A percentile compares a stretch with the other conserved stretches of the same genome.
Conservation (phyloP, 2,888 invertebrate species). For the Embidobia sp. region DNA sequence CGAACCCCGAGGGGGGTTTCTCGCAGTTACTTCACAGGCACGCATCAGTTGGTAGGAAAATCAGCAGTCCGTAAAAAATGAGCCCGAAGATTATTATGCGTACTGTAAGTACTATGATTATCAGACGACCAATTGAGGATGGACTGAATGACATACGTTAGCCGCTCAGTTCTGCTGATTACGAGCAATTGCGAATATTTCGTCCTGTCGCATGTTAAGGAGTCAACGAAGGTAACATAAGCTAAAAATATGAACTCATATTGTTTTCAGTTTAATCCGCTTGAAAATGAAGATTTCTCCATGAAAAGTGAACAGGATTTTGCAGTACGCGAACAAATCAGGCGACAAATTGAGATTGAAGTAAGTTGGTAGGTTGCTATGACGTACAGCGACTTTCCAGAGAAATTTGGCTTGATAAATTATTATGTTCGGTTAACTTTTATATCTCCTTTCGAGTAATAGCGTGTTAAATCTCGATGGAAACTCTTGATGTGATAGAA, state of each 20-base stretch:
- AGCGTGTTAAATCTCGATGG: constrained; percentile 3
- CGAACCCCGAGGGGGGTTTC: constrained; percentile 70
- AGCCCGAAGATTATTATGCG: constrained; percentile 76
- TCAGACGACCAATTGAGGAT: constrained; percentile 57
- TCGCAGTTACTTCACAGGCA: constrained; percentile 68
- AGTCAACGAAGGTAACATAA: constrained; percentile 34
- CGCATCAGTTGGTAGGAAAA: constrained; percentile 80
- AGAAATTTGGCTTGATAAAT: constrained; percentile 44
- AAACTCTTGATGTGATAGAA: constrained; percentile 3
- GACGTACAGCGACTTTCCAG: constrained; percentile 37
- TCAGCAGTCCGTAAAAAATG: constrained; percentile 80
- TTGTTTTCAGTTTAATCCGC: no score
- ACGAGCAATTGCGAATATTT: constrained; percentile 25
- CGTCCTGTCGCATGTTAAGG: constrained; percentile 32
- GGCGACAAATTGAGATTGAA: constrained; percentile 13
- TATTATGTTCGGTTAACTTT: constrained; percentile 30
- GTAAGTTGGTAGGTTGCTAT: constrained; percentile 47
- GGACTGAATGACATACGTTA: constrained; percentile 63
- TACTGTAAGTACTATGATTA: constrained; percentile 75
- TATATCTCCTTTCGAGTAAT: constrained; percentile 16
- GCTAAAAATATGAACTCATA: no score
- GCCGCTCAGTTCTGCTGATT: constrained; percentile 11
- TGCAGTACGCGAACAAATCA: neutral
- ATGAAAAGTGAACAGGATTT: no score
- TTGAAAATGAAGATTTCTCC: no score